Evolutionary conservation across 2,888 invertebrate genomes (phyloP).

Genomic region (Chirona hameri): DNA sequence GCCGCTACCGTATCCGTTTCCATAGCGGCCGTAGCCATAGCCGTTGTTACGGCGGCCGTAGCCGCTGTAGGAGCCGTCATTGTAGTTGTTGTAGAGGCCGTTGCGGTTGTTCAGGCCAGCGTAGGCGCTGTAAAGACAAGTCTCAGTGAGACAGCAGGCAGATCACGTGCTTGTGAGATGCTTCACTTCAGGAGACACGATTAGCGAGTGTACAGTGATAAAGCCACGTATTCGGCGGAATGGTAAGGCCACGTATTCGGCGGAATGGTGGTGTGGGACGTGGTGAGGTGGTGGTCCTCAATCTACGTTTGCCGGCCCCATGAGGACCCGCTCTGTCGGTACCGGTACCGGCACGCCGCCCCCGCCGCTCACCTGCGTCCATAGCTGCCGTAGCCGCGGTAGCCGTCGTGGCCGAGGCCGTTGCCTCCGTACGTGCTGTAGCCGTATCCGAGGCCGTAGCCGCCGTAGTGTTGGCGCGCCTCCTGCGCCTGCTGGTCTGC

Average conservation of each 20-base stretch:
- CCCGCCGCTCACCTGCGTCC: neutral
- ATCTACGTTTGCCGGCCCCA: too few relatives aligned
- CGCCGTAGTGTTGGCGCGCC: neutral
- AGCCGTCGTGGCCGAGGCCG: neutral
- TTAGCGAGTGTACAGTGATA: too few relatives aligned
- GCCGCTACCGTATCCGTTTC: neutral
- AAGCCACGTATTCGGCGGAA: too few relatives aligned
- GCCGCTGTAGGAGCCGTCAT: neutral
- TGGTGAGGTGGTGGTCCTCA: too few relatives aligned
- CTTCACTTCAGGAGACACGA: too few relatives aligned
- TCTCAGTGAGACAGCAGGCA: too few relatives aligned
- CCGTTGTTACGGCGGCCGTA: neutral
- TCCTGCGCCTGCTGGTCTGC: conserved; percentile 25
- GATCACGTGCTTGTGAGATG: too few relatives aligned
- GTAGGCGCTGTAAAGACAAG: neutral
- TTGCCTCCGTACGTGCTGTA: conserved; percentile 2
- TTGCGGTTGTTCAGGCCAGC: neutral
- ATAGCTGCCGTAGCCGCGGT: neutral
- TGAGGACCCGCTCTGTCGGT: too few relatives aligned
- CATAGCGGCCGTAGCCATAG: neutral
- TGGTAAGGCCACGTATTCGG: too few relatives aligned
- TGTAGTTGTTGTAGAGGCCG: neutral
- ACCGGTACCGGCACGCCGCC: neutral
- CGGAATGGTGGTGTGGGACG: too few relatives aligned
- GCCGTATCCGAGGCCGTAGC: conserved; percentile 3